A percentile compares a stretch with the other conserved stretches of the same genome.
phyloP scores from a whole-genome alignment of 2,113 vertebrate genomes.

The Mastomys natalensis region DNA sequence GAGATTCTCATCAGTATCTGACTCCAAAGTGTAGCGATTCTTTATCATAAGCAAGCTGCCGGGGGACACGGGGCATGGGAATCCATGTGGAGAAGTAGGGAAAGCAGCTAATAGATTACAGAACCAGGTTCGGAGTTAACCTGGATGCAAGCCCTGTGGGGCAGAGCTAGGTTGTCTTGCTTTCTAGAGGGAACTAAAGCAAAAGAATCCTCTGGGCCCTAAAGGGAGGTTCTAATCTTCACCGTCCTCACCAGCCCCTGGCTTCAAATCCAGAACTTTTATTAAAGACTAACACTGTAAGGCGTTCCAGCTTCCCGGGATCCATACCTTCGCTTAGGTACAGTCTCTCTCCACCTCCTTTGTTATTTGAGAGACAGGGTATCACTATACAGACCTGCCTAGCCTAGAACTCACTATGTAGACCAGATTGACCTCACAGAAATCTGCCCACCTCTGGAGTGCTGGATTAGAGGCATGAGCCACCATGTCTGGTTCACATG shows the following conservation, averaged over 20 bases:
- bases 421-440: neutral
- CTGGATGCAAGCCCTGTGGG: neutral
- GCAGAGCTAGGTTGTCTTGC: no score
- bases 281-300: neutral
- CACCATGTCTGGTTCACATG: neutral
- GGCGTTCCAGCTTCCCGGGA: neutral
- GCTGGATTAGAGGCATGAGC: neutral
- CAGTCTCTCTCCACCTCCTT: neutral
- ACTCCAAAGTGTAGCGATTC: neutral
- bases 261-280: neutral
- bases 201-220: neutral
- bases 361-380: neutral
- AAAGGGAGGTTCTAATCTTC: neutral
- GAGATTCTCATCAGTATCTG: neutral
- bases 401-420: neutral
- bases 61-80: neutral
- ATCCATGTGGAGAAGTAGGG: neutral
- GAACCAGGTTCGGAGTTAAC: neutral
- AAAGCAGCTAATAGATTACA: neutral
- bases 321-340: neutral
- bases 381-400: neutral
- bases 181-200: neutral
- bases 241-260: neutral
- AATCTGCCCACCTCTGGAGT: neutral
- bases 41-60: neutral